Base-by-base conservation (phyloP, 2,888 invertebrate species). In the Diloba caeruleocephala region DNA sequence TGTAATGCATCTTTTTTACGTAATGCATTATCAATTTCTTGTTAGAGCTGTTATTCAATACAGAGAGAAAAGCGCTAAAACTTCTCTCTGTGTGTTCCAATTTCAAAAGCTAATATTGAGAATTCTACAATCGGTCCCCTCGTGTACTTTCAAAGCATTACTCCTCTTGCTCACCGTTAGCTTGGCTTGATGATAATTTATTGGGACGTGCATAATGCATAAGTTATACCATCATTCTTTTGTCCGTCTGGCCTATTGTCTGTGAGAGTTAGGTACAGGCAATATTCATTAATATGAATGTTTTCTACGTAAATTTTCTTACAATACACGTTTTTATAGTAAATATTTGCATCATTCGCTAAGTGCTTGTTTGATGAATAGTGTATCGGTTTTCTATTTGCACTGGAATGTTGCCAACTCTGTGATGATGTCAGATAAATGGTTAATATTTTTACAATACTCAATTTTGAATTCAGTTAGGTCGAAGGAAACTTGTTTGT, bases 371-470 rank as follows among this genome's bases (percentile, higher is more conserved):
- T 66, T 73, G 74, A 77, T 74, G 67, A 70, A 76, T 74, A 72
- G 60, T 68, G 56, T 70, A 76, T 74, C 71, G 58, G 58, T 78
- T 67, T 60, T 46, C 44, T 48, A 50, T 61, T 74, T 67, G 59
- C 63, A 70, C 68, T 83, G 82, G 85, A 78, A 53, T 59, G 51
- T 52, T 74, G 85, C 87, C 85, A 82, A 79, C 64, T 64, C 55
- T 63, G 57, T 63, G 34, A 70, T 54, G 50, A 54, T 45, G 63
- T 62, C 58, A 72, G 53, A 57, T 46, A 62, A 55, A 2, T 46
- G 53, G 48, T 61, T 48, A 57, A 62, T 55, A 57, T 51, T 65
- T 57, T 49, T 56, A 42, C 41, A 38, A 48, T 53, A 33, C 26
- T 31, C 21, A 56, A 50, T 57, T 57, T 64, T 56, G 57, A 51